phyloP scores from a whole-genome alignment of 2,888 invertebrate species.

The Melieria picta region DNA sequence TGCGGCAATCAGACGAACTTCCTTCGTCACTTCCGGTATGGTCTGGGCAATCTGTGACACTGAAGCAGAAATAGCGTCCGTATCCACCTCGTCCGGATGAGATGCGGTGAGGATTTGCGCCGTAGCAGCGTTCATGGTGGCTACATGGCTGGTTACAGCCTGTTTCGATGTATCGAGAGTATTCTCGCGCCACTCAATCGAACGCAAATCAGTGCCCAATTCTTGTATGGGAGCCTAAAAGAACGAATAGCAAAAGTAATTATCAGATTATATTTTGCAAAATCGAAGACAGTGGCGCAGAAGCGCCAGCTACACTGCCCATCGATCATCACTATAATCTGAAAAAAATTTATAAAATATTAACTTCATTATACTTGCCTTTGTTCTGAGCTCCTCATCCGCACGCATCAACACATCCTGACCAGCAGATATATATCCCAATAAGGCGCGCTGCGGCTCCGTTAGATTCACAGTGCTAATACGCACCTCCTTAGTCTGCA shows the following conservation, averaged over 20 bases:
- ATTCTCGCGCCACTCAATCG: constrained; percentile 93
- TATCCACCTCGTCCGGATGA: constrained; percentile 90
- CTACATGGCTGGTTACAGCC: constrained; percentile 95
- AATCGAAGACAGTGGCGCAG: not conserved
- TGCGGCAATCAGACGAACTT: constrained; percentile 83
- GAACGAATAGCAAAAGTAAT: not conserved
- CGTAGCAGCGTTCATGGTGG: constrained; percentile 99
- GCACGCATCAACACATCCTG: constrained; percentile 89
- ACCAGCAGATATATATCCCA: constrained; percentile 90
- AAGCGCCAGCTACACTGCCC: not conserved
- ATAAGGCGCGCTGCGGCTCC: constrained; percentile 91
- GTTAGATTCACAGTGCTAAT: constrained; percentile 83
- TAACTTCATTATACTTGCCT: constrained; percentile 50
- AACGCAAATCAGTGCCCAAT: constrained; percentile 84
- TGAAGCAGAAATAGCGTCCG: constrained; percentile 95
- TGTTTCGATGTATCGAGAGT: constrained; percentile 95
- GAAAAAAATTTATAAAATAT: not conserved
- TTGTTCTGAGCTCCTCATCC: constrained; percentile 77
- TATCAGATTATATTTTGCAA: not conserved
- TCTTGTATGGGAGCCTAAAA: constrained; percentile 71
- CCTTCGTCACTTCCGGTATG: constrained; percentile 94
- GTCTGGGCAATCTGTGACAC: constrained; percentile 97
- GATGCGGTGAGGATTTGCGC: constrained; percentile 96
- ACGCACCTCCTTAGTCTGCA: constrained; percentile 69
- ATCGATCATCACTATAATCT: not conserved